Evolutionary conservation across 2,888 invertebrate genomes (phyloP), one percentile per base, ranked within the genome.

Genomic region (Aspidiotus rigidus): DNA sequence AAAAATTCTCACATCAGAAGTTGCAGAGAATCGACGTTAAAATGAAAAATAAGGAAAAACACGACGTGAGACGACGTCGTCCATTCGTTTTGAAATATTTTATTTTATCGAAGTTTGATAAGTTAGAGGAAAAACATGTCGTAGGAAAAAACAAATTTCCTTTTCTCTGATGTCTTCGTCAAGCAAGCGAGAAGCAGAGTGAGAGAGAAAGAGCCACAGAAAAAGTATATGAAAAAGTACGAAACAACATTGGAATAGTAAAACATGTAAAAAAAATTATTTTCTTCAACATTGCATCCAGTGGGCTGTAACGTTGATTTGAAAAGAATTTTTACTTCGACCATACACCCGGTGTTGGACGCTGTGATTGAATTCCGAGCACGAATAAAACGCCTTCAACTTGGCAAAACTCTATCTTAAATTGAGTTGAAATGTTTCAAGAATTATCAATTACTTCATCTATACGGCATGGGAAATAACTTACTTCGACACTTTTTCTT

Each of bases 401-500:
- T 67, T 67, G 67, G 67, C 67, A 67, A 67, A 67, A 67, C 67
- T 67, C 67, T 60, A 59, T 67, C 60, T 67, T 28, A 28, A 28
- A 67, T 67, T 67, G 67, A 67, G 67, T 67, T 67, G 67, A 67
- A 67, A 67, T 67, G 67, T 67, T 67, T 67, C 67, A 67, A 67
- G 67, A 67, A 67, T 67, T 67, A 67, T 67, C 67, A 67, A 67
- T 67, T 67, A 67, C 67, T 67, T 67, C 60, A 67, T 67, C 67
- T 59, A 49, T 67, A 53, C 59, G 28, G 5, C 44, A 67, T 67
- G 59, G 59, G 59, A 59, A 44, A 67, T 67, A 67, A 60, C 60
- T 67, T 67, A 67, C 49, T 67, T 59, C 60, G 28, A 67, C 67
- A 67, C 67, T 60, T 67, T 67, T 67, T 67, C 53, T 55, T 55